Conservation (phyloP, 2,888 invertebrate genomes). For the Odontocerum albicorne region DNA sequence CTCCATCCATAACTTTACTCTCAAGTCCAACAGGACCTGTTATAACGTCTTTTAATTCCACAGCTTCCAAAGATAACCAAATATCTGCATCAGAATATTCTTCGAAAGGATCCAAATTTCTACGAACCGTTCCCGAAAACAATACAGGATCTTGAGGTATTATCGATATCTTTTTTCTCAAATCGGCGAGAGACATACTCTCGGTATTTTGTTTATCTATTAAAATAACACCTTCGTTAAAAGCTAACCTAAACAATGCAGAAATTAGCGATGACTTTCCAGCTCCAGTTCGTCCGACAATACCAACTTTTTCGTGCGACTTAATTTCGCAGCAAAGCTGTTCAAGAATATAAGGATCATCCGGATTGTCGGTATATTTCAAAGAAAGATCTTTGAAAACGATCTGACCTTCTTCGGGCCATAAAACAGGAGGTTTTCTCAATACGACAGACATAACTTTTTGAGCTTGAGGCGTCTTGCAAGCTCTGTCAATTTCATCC, state of each 20-base stretch:
- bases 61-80: constrained; percentile 72
- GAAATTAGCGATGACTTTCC: constrained; percentile 72
- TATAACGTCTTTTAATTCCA: constrained; percentile 60
- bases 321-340: constrained; percentile 53
- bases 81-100: constrained; percentile 67
- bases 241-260: constrained; percentile 69
- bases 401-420: constrained; percentile 56
- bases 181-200: constrained; percentile 54
- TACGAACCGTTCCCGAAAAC: constrained; percentile 71
- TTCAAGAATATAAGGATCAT: constrained; percentile 58
- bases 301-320: constrained; percentile 61
- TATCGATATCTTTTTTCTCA: constrained; percentile 65
- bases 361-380: constrained; percentile 49
- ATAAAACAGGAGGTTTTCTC: constrained; percentile 44
- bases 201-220: constrained; percentile 67
- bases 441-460: constrained; percentile 5
- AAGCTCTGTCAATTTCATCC: constrained; percentile 25
- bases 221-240: constrained; percentile 60
- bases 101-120: constrained; percentile 76
- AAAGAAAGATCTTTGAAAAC: constrained; percentile 53
- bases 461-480: constrained; percentile 6
- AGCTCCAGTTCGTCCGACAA: constrained; percentile 76
- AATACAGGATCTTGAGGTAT: constrained; percentile 83
- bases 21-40: constrained; percentile 54
- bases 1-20: constrained; percentile 61